These are phyloP conservation scores for Paratrypauchen microcephalus DNA, from an alignment of 2,797 vertebrate species.

Conservation along the genomic window DNA sequence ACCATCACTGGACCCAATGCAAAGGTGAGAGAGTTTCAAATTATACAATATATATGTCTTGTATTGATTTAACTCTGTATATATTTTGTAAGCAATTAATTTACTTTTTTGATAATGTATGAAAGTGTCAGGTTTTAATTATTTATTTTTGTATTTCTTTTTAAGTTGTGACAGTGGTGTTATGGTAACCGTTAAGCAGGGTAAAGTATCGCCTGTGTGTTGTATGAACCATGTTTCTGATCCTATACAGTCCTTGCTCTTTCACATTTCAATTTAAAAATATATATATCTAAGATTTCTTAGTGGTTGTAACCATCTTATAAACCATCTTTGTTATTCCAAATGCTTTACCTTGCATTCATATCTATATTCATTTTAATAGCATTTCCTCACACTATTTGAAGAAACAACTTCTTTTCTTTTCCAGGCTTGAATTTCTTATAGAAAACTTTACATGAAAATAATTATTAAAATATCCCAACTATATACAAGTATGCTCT, in stretches of 20 bases:
- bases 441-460: no score
- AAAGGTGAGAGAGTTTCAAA: slow-evolving; percentile 73
- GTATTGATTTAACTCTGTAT: background rate
- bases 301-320: background rate
- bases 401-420: background rate
- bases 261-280: slow-evolving; percentile 5
- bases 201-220: slow-evolving; percentile 72
- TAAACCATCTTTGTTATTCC: background rate
- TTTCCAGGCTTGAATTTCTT: no score
- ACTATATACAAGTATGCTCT: no score
- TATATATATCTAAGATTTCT: background rate
- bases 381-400: background rate
- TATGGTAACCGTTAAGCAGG: slow-evolving; percentile 48
- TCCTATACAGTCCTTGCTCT: slow-evolving; percentile 22
- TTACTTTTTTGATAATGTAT: background rate
- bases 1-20: slow-evolving; percentile 81
- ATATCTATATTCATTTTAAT: background rate
- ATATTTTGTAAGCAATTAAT: background rate
- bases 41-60: background rate
- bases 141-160: slow-evolving; percentile 60
- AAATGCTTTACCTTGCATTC: background rate
- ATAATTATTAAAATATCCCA: no score
- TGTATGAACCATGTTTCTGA: slow-evolving; percentile 38
- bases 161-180: slow-evolving; percentile 75
- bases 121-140: slow-evolving; percentile 24